phyloP scores from a whole-genome alignment of 2,888 invertebrate species.

The Nomada ferruginata region DNA sequence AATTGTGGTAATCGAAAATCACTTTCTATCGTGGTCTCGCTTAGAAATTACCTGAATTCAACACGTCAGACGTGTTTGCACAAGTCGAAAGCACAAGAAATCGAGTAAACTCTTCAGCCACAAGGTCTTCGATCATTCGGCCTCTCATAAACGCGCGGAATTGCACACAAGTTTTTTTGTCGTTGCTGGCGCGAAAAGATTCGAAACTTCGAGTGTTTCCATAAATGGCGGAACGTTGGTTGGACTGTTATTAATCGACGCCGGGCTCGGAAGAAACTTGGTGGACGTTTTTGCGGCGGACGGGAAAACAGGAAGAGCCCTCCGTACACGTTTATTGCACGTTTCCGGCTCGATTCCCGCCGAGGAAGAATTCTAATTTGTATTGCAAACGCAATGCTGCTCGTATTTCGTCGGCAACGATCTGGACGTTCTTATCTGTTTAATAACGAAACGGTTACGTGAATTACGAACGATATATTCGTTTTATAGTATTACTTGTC shows the following conservation, averaged over 20 bases:
- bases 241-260: conserved; percentile 23
- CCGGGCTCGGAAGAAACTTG: conserved; percentile 2
- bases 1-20: not conserved
- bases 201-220: not conserved
- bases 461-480: not conserved
- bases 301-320: conserved; percentile 17
- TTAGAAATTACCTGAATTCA: not conserved
- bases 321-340: conserved; percentile 56
- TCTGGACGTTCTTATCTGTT: conserved; percentile 29
- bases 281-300: not conserved
- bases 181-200: not conserved
- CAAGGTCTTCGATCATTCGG: conserved; percentile 16
- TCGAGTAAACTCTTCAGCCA: not conserved
- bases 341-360: conserved; percentile 58
- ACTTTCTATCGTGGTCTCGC: not conserved
- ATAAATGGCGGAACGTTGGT: not conserved
- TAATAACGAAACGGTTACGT: conserved; percentile 25
- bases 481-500: not conserved
- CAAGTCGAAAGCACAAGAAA: no score
- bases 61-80: no score
- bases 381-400: conserved; percentile 12
- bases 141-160: not conserved
- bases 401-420: conserved; percentile 32
- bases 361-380: conserved; percentile 56
- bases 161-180: not conserved